Evolutionary conservation across 2,888 invertebrate genomes (phyloP), one percentile per base, ranked within the genome.

Genomic region (Reticulitermes lucifugus): DNA sequence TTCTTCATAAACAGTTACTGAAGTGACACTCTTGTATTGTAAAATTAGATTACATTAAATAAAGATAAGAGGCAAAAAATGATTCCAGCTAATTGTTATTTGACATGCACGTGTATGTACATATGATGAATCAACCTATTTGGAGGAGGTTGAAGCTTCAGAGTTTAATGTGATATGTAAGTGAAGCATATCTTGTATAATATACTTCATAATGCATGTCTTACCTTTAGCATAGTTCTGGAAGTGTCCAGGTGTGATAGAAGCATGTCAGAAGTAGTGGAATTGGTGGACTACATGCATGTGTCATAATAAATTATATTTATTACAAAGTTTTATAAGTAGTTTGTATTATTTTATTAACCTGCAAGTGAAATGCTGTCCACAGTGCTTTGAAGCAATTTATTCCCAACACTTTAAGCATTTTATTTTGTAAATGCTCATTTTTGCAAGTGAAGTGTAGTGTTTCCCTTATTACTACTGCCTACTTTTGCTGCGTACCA

Each of bases 401-500:
- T 55, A 55, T 55, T 55, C 55, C 18, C 18, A 0, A 55, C 4
- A 55, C 14, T 55, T 55, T 55, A 18, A 55, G 41, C 41, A 41
- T 77, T 77, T 77, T 9, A 22, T 77, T 46, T 3, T 51, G n/a
- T 77, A 43, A n/a, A 46, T 77, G 46, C n/a, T 43, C 46, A n/a
- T 77, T 46, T 77, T 12, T n/a, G n/a, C 22, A 41, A 77, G n/a
- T 22, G 3, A 73, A 21, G 41, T 73, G 5, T 41, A 35, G 41
- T 2, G 35, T 73, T 73, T 0, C n/a, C 21, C 41, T 46, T 46
- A 46, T 81, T 81, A 81, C 81, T 81, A 25, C 81, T 81, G 81
- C 25, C 81, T 81, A 81, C 81, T 81, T 81, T 81, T 81, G 81
- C 81, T 43, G 22, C 46, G 70, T 81, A 81, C 41, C 70, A 14